Percentiles rank a stretch among this genome's conserved stretches.
Conservation (phyloP, 1,140 invertebrate species). For the Drosophila pallidifrons region DNA sequence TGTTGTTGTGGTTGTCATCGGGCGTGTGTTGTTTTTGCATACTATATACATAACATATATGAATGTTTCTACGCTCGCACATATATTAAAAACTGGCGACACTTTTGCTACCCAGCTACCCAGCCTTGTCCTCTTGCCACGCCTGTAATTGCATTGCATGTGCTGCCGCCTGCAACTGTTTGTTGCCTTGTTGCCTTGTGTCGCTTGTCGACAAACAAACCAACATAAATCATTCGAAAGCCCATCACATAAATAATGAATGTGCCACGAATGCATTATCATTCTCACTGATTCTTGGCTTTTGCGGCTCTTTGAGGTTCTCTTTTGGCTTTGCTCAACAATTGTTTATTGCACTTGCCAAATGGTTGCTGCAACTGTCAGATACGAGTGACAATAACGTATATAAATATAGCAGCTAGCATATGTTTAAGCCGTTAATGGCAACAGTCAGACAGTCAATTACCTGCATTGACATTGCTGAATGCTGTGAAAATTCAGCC, state of each 20-base stretch:
- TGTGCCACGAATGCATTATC: constrained; percentile 42
- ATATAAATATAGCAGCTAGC: background rate
- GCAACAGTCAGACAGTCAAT: constrained; percentile 11
- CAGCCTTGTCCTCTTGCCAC: background rate
- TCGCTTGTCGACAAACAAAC: constrained; percentile 1
- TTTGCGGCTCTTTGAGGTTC: constrained; percentile 10
- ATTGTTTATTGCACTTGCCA: constrained; percentile 35
- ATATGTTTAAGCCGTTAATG: constrained; percentile 11
- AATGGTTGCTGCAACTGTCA: constrained; percentile 1
- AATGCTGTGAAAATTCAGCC: background rate
- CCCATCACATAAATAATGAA: constrained; percentile 48
- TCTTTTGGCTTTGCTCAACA: constrained; percentile 12
- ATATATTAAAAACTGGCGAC: constrained; percentile 46
- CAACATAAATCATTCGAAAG: constrained; percentile 41
- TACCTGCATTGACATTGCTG: background rate
- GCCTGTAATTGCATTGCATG: constrained; percentile 28
- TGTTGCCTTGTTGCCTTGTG: background rate
- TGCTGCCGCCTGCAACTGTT: background rate
- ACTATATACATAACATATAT: background rate
- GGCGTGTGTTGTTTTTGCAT: constrained; percentile 21
- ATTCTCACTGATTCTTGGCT: constrained; percentile 22
- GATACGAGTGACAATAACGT: constrained; percentile 17
- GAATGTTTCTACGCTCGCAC: background rate
- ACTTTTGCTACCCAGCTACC: constrained; percentile 23
- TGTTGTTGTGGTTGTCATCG: constrained; percentile 27